Conservation (phyloP, 2,888 invertebrate species). For the Drosophila neutralis region DNA sequence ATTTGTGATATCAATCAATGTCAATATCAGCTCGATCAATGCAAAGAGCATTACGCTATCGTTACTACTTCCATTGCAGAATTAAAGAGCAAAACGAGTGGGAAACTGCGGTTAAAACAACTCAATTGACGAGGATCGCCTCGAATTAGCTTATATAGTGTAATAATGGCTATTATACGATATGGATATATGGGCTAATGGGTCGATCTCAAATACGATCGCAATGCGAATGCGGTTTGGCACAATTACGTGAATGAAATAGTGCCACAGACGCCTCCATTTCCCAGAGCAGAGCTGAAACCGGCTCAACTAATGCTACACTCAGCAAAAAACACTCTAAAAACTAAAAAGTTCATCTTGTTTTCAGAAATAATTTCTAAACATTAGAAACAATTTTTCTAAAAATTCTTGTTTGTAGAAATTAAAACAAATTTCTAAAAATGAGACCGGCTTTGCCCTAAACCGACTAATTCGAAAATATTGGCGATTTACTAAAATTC, state of each 20-base stretch:
- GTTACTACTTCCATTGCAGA: not conserved
- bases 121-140: constrained; percentile 25
- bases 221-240: constrained; percentile 40
- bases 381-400: not conserved
- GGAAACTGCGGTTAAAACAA: constrained; percentile 62
- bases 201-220: constrained; percentile 40
- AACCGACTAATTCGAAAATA: too few species aligned
- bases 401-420: too few species aligned
- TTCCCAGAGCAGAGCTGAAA: constrained; percentile 9
- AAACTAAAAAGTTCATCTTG: not conserved
- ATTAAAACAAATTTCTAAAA: not conserved
- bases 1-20: not conserved
- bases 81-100: constrained; percentile 28
- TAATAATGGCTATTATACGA: constrained; percentile 37
- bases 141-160: constrained; percentile 15
- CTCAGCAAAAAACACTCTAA: not conserved
- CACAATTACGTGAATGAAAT: constrained; percentile 61
- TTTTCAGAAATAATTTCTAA: not conserved
- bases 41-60: not conserved
- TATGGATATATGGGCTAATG: constrained; percentile 64
- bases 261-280: constrained; percentile 46
- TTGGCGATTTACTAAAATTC: too few species aligned
- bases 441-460: too few species aligned
- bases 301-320: constrained; percentile 59
- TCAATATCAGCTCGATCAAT: not conserved